Percentiles rank a stretch among this genome's conserved stretches.
phyloP scores from a whole-genome alignment of 2,113 vertebrate species.

The Prinia subflava region DNA sequence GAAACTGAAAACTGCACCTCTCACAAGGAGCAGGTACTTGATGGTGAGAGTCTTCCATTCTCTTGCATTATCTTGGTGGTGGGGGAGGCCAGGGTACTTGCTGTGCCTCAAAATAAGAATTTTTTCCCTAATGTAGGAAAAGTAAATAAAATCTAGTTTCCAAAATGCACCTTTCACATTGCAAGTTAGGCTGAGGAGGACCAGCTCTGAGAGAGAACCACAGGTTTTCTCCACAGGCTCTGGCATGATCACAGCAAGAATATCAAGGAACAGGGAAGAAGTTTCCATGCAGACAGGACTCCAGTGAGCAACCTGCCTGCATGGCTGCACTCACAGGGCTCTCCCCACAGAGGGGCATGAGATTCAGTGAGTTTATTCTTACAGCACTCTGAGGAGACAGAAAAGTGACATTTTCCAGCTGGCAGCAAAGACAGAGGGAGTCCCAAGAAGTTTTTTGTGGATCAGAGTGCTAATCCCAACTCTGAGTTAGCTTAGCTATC shows the following conservation, averaged over 20 bases:
- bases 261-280: background rate
- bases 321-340: background rate
- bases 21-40: background rate
- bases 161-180: slow-evolving; percentile 1
- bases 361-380: background rate
- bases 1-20: slow-evolving; percentile 27
- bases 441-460: background rate
- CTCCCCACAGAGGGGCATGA: background rate
- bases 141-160: slow-evolving; percentile 6
- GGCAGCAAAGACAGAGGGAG: background rate
- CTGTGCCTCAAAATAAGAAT: background rate
- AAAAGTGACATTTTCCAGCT: background rate
- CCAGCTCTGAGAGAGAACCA: background rate
- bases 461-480: background rate
- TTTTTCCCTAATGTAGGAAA: background rate
- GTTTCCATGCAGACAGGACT: background rate
- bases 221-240: slow-evolving; percentile 2
- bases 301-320: background rate
- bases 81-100: background rate
- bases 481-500: background rate
- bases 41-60: background rate
- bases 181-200: background rate
- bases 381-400: background rate
- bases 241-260: background rate
- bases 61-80: slow-evolving; percentile 8